phyloP scores from a whole-genome alignment of 2,888 invertebrate genomes.

The Aricia artaxerxes region DNA sequence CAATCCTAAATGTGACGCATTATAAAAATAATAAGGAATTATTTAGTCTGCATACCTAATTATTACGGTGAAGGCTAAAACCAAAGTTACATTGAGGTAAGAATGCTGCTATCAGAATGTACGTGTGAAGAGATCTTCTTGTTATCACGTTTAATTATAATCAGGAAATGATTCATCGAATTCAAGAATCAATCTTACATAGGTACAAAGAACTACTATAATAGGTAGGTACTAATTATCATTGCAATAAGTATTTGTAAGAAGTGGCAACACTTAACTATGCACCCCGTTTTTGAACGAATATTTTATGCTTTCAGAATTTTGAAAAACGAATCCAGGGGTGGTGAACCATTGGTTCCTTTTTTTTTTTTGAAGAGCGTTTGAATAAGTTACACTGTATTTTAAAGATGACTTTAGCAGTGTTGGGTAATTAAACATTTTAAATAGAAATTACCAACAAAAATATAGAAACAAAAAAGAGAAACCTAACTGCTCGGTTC shows the following conservation, averaged over 20 bases:
- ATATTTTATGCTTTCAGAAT: neutral
- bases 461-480: neutral
- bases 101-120: neutral
- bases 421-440: neutral
- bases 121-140: conserved; percentile 7
- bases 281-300: neutral
- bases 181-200: neutral
- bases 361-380: neutral
- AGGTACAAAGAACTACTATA: neutral
- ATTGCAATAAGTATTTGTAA: neutral
- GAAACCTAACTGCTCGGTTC: neutral
- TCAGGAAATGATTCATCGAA: conserved; percentile 10
- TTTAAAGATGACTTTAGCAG: neutral
- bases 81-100: too few species aligned
- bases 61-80: too few species aligned
- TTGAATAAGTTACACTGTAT: neutral
- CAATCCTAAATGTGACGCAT: too few species aligned
- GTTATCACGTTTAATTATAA: neutral
- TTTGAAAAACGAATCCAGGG: conserved; percentile 1
- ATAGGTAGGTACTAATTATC: neutral
- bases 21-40: too few species aligned
- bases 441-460: neutral
- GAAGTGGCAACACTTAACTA: neutral
- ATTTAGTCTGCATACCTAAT: too few species aligned
- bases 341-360: neutral